Conservation (phyloP, 2,113 vertebrate genomes). For the Coracopsis vasa region DNA sequence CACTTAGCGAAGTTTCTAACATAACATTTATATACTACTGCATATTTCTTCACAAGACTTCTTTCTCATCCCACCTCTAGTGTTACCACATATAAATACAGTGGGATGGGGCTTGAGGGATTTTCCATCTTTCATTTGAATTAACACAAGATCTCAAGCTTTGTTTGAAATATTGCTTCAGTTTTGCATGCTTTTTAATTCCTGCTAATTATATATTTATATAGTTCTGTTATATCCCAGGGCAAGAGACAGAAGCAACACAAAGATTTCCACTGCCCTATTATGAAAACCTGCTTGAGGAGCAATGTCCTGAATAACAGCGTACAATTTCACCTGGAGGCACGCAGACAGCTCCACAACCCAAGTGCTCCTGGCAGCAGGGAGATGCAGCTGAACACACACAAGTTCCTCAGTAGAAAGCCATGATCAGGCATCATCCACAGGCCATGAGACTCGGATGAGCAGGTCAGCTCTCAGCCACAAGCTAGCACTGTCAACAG, state of each 20-base stretch:
- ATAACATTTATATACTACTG: background rate
- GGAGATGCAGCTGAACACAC: background rate
- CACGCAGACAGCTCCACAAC: background rate
- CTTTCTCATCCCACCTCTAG: background rate
- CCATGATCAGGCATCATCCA: fast-evolving
- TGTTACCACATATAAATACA: background rate
- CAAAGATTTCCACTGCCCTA: background rate
- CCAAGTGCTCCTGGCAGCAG: background rate
- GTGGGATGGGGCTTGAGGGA: background rate
- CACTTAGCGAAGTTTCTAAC: background rate
- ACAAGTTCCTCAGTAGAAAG: background rate
- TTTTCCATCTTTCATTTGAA: background rate
- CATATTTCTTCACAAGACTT: background rate
- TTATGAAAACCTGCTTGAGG: background rate
- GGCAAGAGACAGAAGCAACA: background rate
- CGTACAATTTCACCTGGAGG: fast-evolving
- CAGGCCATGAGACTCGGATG: background rate
- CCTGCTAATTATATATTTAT: background rate
- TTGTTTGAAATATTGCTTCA: background rate
- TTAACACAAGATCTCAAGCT: background rate
- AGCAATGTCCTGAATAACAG: background rate
- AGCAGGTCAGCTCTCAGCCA: background rate
- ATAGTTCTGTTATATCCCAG: background rate
- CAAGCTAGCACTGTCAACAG: background rate
- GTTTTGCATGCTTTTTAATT: background rate